These are phyloP conservation scores for Dicycla oo DNA, from an alignment of 2,888 invertebrate species.

Conservation along the genomic window DNA sequence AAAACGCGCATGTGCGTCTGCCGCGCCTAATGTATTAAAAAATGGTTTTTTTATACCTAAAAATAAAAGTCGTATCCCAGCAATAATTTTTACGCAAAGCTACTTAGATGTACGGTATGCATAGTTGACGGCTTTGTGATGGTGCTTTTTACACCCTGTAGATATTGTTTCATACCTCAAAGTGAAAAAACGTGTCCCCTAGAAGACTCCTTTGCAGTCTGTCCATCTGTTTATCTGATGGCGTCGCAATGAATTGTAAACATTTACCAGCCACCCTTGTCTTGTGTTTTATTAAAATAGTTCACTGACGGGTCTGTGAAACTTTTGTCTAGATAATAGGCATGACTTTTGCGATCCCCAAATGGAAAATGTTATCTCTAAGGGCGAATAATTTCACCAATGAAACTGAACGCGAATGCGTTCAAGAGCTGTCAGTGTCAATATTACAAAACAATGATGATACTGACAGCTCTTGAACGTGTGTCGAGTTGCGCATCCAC, in stretches of 20 bases:
- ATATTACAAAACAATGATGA: neutral
- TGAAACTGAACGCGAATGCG: neutral
- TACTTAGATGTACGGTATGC: too few species aligned
- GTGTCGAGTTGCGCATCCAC: too few species aligned
- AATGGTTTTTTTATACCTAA: too few species aligned
- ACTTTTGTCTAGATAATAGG: neutral
- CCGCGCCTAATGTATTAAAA: too few species aligned
- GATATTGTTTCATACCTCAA: neutral
- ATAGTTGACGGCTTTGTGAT: too few species aligned
- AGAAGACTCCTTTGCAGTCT: neutral
- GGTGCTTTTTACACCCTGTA: too few species aligned
- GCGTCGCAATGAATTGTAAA: constrained; percentile 42
- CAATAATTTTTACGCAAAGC: too few species aligned
- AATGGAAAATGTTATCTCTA: neutral
- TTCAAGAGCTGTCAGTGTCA: too few species aligned
- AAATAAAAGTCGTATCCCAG: too few species aligned
- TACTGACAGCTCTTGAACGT: neutral
- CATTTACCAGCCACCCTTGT: constrained; percentile 9
- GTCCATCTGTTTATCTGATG: constrained; percentile 23
- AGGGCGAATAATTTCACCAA: neutral
- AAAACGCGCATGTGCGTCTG: too few species aligned
- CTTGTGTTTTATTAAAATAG: constrained; percentile 27
- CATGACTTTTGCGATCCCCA: neutral
- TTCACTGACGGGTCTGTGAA: neutral
- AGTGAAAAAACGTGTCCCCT: neutral